phyloP scores from a whole-genome alignment of 2,888 invertebrate species.

The Imbricaverruca yamaguchii region DNA sequence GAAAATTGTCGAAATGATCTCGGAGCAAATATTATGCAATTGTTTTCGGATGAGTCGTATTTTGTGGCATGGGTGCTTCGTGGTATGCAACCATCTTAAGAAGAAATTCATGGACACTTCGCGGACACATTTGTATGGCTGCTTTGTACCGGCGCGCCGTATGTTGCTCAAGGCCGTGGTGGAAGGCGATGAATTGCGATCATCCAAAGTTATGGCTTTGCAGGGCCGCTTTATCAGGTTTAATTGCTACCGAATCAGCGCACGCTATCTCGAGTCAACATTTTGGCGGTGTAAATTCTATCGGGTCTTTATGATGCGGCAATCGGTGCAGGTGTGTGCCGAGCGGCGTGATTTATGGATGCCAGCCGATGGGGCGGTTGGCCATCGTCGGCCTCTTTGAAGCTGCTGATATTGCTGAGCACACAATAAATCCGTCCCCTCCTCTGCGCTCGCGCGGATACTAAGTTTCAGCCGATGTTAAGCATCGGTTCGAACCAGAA shows the following conservation, averaged over 20 bases:
- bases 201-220: neutral
- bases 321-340: neutral
- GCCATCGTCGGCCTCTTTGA: neutral
- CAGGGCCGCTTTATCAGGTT: constrained; percentile 9
- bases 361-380: neutral
- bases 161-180: too few species aligned
- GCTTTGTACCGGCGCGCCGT: too few species aligned
- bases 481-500: neutral
- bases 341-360: neutral
- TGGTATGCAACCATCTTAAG: too few species aligned
- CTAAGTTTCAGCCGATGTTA: neutral
- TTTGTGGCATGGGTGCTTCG: too few species aligned
- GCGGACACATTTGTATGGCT: too few species aligned
- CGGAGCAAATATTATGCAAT: too few species aligned
- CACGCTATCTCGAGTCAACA: neutral
- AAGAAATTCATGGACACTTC: too few species aligned
- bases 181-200: neutral
- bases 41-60: too few species aligned
- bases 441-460: neutral
- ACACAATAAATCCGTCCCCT: constrained; percentile 1
- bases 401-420: neutral
- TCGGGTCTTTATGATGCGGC: constrained; percentile 2
- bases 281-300: neutral
- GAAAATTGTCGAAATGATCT: too few species aligned
- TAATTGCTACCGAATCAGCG: constrained; percentile 7